Conservation (phyloP, 2,888 invertebrate species). For the Meghimatium bilineatum region DNA sequence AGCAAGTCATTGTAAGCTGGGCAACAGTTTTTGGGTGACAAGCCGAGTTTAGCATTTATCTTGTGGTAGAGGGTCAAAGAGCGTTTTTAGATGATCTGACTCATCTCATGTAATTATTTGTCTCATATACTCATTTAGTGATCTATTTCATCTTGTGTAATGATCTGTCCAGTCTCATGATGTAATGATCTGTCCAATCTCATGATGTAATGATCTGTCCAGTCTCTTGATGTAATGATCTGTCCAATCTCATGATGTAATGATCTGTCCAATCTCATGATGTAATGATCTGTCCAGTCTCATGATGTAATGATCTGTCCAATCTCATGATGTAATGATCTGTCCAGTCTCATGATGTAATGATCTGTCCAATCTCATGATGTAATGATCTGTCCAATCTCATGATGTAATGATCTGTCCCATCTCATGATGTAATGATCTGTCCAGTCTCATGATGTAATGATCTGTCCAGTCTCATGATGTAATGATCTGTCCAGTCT, state of each 20-base stretch:
- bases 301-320: background rate
- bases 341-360: background rate
- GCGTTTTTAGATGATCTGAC: too few relatives aligned
- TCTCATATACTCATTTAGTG: too few relatives aligned
- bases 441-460: background rate
- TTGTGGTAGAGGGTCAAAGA: too few relatives aligned
- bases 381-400: background rate
- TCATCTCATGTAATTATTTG: too few relatives aligned
- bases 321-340: background rate
- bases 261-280: background rate
- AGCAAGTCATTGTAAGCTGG: too few relatives aligned
- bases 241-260: background rate
- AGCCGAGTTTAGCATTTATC: too few relatives aligned
- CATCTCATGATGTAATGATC: background rate
- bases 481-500: background rate
- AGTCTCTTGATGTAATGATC: background rate
- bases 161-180: background rate
- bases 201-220: background rate
- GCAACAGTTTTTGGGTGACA: too few relatives aligned
- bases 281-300: background rate
- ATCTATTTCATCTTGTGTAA: background rate
- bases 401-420: constrained; percentile 36
- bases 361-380: too few relatives aligned
- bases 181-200: background rate
- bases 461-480: too few relatives aligned